Evolutionary conservation across 2,888 invertebrate species (phyloP).

Genomic region (Epinotia ramella): DNA sequence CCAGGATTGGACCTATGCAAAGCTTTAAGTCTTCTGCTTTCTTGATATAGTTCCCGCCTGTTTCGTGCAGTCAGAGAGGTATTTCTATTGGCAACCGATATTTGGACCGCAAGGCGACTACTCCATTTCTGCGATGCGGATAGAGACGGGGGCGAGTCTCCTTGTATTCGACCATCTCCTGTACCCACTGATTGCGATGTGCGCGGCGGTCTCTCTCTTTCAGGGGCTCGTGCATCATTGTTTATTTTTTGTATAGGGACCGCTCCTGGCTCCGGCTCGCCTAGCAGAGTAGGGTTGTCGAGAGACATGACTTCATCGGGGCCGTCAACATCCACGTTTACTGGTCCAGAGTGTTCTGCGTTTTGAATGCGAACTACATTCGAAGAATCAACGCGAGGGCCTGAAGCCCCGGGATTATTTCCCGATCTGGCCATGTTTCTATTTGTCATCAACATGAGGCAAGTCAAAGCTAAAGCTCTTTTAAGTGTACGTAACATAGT

Average conservation of each 20-base stretch:
- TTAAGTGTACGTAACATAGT: slow-evolving; percentile 78
- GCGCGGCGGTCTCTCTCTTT: slow-evolving; percentile 51
- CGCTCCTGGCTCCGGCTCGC: slow-evolving; percentile 51
- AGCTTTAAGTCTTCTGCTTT: slow-evolving; percentile 73
- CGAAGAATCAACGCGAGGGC: slow-evolving; percentile 66
- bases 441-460: slow-evolving; percentile 79
- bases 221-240: slow-evolving; percentile 48
- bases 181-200: slow-evolving; percentile 51
- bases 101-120: slow-evolving; percentile 78
- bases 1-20: slow-evolving; percentile 75
- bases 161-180: slow-evolving; percentile 49
- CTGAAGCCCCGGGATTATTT: slow-evolving; percentile 57
- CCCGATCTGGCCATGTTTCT: slow-evolving; percentile 60
- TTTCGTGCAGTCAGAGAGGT: slow-evolving; percentile 72
- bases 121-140: slow-evolving; percentile 68
- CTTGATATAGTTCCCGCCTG: slow-evolving; percentile 73
- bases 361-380: slow-evolving; percentile 76
- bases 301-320: slow-evolving; percentile 66
- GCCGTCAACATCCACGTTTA: slow-evolving; percentile 76
- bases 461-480: slow-evolving; percentile 78
- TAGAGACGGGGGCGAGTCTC: slow-evolving; percentile 52
- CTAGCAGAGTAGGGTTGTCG: slow-evolving; percentile 45
- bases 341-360: slow-evolving; percentile 72
- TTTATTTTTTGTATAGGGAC: slow-evolving; percentile 49
- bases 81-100: slow-evolving; percentile 79